phyloP scores from a whole-genome alignment of 1,140 invertebrate species.

The Ruditapes philippinarum region DNA sequence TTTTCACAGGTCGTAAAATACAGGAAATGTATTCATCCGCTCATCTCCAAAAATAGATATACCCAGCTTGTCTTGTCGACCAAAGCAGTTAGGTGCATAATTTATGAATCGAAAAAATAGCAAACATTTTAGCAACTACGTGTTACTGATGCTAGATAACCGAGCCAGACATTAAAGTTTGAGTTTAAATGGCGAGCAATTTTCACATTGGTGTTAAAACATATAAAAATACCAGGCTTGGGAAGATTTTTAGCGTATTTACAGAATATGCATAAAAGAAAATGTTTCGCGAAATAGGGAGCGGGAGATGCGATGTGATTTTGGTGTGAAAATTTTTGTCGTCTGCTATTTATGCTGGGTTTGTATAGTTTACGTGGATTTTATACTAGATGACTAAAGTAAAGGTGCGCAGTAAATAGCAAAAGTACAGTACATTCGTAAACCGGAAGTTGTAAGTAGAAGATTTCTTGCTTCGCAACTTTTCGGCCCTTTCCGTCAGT shows the following conservation, averaged over 20 bases:
- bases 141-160: conserved; percentile 9
- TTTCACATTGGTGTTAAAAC: conserved; percentile 22
- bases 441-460: too few relatives aligned
- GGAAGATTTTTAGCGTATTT: background rate
- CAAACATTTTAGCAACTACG: conserved; percentile 2
- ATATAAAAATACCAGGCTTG: conserved; percentile 22
- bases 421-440: too few relatives aligned
- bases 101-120: conserved; percentile 32
- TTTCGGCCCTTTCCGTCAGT: too few relatives aligned
- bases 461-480: too few relatives aligned
- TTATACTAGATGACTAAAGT: too few relatives aligned
- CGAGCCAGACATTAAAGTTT: background rate
- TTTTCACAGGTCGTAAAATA: background rate
- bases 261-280: background rate
- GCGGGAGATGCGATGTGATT: background rate
- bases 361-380: too few relatives aligned
- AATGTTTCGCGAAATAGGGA: background rate
- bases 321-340: background rate
- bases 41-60: background rate
- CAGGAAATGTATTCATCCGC: background rate
- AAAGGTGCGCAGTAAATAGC: too few relatives aligned
- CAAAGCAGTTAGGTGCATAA: conserved; percentile 13
- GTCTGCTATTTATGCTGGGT: background rate
- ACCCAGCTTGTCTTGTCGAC: background rate
- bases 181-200: conserved; percentile 6